These are phyloP conservation scores for Erythrolamprus reginae DNA, from an alignment of 2,113 vertebrate genomes.

Conservation along the genomic window DNA sequence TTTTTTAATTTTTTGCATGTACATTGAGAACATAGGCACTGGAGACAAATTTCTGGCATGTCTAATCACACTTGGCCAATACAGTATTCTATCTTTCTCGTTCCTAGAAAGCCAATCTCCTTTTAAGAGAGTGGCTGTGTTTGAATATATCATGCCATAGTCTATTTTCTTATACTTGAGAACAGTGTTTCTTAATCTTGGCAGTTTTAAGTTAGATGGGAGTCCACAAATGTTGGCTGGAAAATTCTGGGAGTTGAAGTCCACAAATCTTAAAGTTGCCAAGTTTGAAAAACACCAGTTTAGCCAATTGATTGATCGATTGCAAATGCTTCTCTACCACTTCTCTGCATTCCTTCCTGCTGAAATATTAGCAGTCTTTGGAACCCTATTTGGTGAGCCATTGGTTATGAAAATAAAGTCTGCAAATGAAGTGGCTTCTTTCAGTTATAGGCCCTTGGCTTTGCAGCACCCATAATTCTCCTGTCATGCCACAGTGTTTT, in stretches of 20 bases:
- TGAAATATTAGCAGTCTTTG: neutral
- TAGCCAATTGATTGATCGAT: neutral
- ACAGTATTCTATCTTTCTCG: neutral
- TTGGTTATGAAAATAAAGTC: neutral
- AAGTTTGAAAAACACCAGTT: neutral
- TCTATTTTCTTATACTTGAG: neutral
- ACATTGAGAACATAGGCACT: neutral
- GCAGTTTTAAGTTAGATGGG: neutral
- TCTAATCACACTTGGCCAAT: neutral
- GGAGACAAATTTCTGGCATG: neutral
- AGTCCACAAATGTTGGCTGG: neutral
- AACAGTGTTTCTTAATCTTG: neutral
- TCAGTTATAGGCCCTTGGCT: slow-evolving; percentile 40
- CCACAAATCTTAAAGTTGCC: neutral
- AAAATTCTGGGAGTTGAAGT: neutral
- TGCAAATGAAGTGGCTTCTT: slow-evolving; percentile 13
- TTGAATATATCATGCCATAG: neutral
- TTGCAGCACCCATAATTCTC: slow-evolving; percentile 51
- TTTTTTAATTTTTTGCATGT: neutral
- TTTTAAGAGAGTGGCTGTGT: neutral
- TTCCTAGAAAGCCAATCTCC: neutral
- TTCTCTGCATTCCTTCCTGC: neutral
- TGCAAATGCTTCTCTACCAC: neutral
- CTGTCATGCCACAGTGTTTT: slow-evolving; percentile 48
- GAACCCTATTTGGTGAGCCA: neutral